Evolutionary conservation across 2,113 vertebrate species (phyloP).

Genomic region (Hyla sarda): DNA sequence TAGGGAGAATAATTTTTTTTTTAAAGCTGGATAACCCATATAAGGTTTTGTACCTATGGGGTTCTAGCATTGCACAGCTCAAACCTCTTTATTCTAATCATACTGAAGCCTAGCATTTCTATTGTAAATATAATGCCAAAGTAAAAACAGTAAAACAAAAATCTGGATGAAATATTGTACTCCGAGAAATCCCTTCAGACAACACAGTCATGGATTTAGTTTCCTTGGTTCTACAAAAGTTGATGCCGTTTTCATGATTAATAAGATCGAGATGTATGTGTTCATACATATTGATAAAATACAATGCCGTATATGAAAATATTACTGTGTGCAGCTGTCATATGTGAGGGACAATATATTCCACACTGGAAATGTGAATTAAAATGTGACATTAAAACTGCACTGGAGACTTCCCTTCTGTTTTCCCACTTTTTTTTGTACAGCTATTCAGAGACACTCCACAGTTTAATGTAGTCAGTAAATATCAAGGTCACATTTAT

Average conservation of each 20-base stretch:
- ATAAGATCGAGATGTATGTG: background rate
- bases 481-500: constrained; percentile 54
- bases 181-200: background rate
- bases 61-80: background rate
- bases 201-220: background rate
- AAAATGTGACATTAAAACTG: constrained; percentile 15
- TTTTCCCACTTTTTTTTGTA: constrained; percentile 9
- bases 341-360: background rate
- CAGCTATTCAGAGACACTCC: constrained; percentile 12
- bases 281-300: background rate
- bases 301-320: background rate
- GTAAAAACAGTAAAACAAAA: background rate
- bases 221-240: background rate
- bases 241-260: background rate
- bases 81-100: background rate
- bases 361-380: constrained; percentile 24
- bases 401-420: constrained; percentile 23
- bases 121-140: background rate
- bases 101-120: background rate
- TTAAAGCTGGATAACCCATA: too few species aligned
- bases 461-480: constrained; percentile 50
- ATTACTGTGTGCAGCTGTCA: background rate
- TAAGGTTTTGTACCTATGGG: background rate
- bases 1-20: too few species aligned
- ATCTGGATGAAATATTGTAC: background rate